Evolutionary conservation across 2,888 invertebrate species (phyloP), one percentile per base, ranked within the genome.

Genomic region (Eupithecia insigniata): DNA sequence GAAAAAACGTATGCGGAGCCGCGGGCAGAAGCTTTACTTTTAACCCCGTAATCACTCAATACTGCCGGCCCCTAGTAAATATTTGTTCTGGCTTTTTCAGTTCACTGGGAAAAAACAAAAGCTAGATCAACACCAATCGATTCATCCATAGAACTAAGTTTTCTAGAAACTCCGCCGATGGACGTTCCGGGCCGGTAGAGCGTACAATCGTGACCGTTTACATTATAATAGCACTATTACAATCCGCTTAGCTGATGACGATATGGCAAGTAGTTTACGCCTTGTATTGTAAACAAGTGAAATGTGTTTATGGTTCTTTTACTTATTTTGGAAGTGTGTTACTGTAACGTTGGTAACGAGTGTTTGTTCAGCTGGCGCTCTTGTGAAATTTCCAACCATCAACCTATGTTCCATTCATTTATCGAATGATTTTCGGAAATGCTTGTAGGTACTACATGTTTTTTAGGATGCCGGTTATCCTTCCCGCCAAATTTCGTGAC

Each of bases 111-210:
- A 43, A n/a, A n/a, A 46, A n/a, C 51, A 22, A 51, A 22, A 22
- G 46, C 46, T 46, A n/a, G n/a, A 58, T 58, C 18, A 18, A 43
- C 36, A 14, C n/a, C 58, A 58, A 58, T 58, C 58, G 58, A 60
- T 60, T 60, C 26, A 4, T 55, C 22, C 30, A 18, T 22, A 64
- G 34, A 36, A 34, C 34, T 34, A 34, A 16, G 84, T 92, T 93
- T 84, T 94, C 95, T 82, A 95, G 92, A 89, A 93, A 95, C 81
- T 95, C 95, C n/a, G 95, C 94, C 58, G 94, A 94, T n/a, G 94
- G 94, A 87, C 95, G 83, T 71, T 73, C 70, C 77, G 70, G 85
- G 83, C 84, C 74, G 55, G 73, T 55, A 82, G 77, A 74, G 71
- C 73, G 72, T 67, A 55, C 66, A 46, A 73, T 67, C 74, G 76